Percentiles rank a stretch among this genome's conserved stretches.
Conservation (phyloP, 1,140 invertebrate genomes). For the Anoplophora glabripennis region DNA sequence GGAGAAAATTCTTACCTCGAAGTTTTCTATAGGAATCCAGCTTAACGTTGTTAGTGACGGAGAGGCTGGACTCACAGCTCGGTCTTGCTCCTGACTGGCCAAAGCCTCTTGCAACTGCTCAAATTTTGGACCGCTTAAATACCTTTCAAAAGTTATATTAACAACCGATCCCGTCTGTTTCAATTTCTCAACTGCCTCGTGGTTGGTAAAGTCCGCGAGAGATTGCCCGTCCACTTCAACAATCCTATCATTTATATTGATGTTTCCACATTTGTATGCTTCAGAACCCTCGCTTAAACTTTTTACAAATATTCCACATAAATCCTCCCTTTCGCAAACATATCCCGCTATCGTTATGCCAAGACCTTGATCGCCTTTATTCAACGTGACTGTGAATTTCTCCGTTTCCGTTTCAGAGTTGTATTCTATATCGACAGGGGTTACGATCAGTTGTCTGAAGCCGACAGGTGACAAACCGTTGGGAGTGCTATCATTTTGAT, state of each 20-base stretch:
- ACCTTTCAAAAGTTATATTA: conserved; percentile 77
- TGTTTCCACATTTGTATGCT: conserved; percentile 81
- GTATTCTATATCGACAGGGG: conserved; percentile 42
- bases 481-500: conserved; percentile 3
- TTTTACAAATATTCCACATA: conserved; percentile 95
- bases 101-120: conserved; percentile 85
- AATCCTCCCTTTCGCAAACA: conserved; percentile 76
- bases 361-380: conserved; percentile 65
- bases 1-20: conserved; percentile 30
- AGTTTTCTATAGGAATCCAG: conserved; percentile 62
- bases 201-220: conserved; percentile 81
- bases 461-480: conserved; percentile 17
- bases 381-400: conserved; percentile 59
- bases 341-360: conserved; percentile 61
- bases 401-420: conserved; percentile 49
- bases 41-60: conserved; percentile 72
- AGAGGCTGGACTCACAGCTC: conserved; percentile 62
- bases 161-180: conserved; percentile 81
- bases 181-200: conserved; percentile 83
- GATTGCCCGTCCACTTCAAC: conserved; percentile 80
- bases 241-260: conserved; percentile 90
- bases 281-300: conserved; percentile 90
- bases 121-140: conserved; percentile 82
- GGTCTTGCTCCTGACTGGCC: conserved; percentile 60
- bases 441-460: conserved; percentile 29